These are phyloP conservation scores for Clunio marinus DNA, from an alignment of 2,888 invertebrate genomes.

Conservation along the genomic window DNA sequence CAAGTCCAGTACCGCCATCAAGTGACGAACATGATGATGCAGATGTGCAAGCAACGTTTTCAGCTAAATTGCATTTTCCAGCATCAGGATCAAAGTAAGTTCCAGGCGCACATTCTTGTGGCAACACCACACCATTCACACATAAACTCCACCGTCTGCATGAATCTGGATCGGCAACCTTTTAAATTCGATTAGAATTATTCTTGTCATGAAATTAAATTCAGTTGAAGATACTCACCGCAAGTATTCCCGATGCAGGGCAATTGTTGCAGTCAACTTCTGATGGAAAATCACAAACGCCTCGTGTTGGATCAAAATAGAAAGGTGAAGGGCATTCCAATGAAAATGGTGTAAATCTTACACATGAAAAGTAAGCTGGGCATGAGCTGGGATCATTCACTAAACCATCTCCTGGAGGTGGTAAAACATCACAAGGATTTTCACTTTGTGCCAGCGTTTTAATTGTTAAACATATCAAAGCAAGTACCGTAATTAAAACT, in stretches of 20 bases:
- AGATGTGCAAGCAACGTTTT: neutral
- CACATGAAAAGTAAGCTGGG: conserved; percentile 20
- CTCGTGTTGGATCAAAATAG: neutral
- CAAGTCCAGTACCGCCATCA: conserved; percentile 22
- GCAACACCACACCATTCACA: conserved; percentile 10
- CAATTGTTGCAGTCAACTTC: conserved; percentile 4
- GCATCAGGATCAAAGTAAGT: neutral
- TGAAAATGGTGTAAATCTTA: neutral
- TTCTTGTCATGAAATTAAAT: neutral
- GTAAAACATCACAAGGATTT: neutral
- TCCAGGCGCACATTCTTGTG: conserved; percentile 21
- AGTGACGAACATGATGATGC: neutral
- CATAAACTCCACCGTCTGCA: conserved; percentile 2
- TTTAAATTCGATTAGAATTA: neutral
- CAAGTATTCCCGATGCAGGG: neutral
- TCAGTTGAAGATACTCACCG: conserved; percentile 5
- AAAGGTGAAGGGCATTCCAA: conserved; percentile 13
- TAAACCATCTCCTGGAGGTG: conserved; percentile 20
- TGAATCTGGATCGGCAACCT: neutral
- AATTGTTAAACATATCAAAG: neutral
- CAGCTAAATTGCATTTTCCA: neutral
- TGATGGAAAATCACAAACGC: conserved; percentile 18
- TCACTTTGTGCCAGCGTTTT: neutral
- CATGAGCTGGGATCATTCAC: neutral
- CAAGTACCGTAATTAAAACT: conserved; percentile 63